A percentile compares a stretch with the other conserved stretches of the same genome.
phyloP scores from a whole-genome alignment of 2,113 vertebrate species.

The Leptobrachium ailaonicum region DNA sequence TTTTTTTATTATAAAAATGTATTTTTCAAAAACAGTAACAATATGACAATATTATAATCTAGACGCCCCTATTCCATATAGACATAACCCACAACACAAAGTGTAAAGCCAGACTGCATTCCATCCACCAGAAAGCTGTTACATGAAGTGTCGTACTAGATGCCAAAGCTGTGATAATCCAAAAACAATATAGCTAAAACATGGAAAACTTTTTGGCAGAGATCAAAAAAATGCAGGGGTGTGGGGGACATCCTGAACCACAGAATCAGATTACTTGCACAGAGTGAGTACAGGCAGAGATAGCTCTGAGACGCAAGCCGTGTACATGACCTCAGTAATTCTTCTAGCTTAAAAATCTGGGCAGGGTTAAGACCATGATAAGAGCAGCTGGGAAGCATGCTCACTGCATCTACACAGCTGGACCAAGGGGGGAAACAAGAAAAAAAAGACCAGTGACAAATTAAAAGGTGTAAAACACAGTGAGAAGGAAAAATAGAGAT shows the following conservation, averaged over 20 bases:
- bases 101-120: neutral
- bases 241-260: conserved; percentile 48
- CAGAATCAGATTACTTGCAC: conserved; percentile 54
- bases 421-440: conserved; percentile 42
- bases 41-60: too few relatives aligned
- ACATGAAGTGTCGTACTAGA: conserved; percentile 44
- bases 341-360: conserved; percentile 60
- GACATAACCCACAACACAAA: neutral
- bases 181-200: conserved; percentile 61
- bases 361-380: conserved; percentile 56
- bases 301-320: conserved; percentile 40
- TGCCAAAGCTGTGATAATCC: conserved; percentile 52
- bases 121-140: conserved; percentile 44
- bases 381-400: conserved; percentile 65
- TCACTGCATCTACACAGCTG: conserved; percentile 62
- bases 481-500: conserved; percentile 74
- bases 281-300: conserved; percentile 51
- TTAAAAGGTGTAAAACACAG: conserved; percentile 67
- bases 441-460: conserved; percentile 60
- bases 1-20: too few relatives aligned
- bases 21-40: too few relatives aligned
- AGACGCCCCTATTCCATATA: too few relatives aligned
- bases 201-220: conserved; percentile 54
- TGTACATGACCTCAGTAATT: conserved; percentile 51
- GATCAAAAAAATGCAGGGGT: conserved; percentile 54